Evolutionary conservation across 2,888 invertebrate genomes (phyloP).

Genomic region (Limnephilus auricula): DNA sequence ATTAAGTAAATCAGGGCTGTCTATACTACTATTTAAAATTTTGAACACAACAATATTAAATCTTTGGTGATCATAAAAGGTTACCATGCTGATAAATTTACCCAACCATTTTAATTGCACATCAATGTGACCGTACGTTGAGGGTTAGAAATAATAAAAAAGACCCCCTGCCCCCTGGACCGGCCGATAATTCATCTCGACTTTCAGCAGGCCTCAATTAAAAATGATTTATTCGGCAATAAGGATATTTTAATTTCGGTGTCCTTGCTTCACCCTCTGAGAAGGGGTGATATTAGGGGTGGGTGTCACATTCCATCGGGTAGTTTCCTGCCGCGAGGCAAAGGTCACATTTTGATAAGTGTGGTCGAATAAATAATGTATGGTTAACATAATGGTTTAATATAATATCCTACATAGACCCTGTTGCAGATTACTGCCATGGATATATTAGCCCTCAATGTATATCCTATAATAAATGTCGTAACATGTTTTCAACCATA

Average conservation of each 20-base stretch:
- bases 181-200: conserved; percentile 63
- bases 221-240: conserved; percentile 66
- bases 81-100: too few relatives aligned
- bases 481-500: too few relatives aligned
- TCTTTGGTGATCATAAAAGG: too few relatives aligned
- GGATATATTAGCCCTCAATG: not conserved
- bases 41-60: too few relatives aligned
- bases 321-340: conserved; percentile 4
- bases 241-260: conserved; percentile 56
- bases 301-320: conserved; percentile 46
- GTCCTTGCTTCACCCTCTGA: conserved; percentile 6
- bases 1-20: too few relatives aligned
- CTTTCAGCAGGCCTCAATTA: conserved; percentile 65
- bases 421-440: not conserved
- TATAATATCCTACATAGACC: not conserved
- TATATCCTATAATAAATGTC: not conserved
- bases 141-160: conserved; percentile 39
- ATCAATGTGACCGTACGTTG: not conserved
- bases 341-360: not conserved
- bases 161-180: conserved; percentile 16
- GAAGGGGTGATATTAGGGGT: not conserved
- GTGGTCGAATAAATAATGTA: not conserved
- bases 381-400: not conserved
- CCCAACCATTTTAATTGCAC: not conserved
- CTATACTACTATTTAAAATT: too few relatives aligned